Evolutionary conservation across 2,888 invertebrate species (phyloP).

Genomic region (Arrhopalites spinosus): DNA sequence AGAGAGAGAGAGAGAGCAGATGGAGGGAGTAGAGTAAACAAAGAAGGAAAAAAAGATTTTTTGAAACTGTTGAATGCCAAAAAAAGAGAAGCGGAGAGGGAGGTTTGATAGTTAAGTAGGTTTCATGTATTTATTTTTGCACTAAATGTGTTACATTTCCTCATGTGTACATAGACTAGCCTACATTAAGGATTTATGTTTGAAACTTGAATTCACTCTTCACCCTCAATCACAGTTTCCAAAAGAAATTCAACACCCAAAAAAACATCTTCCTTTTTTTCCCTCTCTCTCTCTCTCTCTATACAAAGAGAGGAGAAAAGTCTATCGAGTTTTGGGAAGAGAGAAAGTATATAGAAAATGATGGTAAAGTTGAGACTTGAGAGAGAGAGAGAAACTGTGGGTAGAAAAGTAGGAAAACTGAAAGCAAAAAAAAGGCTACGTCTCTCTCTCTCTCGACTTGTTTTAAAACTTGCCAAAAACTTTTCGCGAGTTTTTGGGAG

Average conservation of each 20-base stretch:
- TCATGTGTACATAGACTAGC: neutral
- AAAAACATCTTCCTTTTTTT: neutral
- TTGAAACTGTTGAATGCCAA: slow-evolving; percentile 15
- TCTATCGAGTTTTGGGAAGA: slow-evolving; percentile 7
- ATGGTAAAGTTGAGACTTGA: neutral
- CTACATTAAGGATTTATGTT: too few species aligned
- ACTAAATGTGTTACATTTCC: neutral
- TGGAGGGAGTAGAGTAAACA: neutral
- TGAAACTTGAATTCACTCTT: neutral
- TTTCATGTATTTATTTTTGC: slow-evolving; percentile 5
- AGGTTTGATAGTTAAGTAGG: neutral
- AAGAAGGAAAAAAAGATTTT: slow-evolving; percentile 3
- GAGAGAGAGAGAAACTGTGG: neutral
- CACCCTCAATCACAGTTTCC: neutral
- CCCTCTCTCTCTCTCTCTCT: neutral
- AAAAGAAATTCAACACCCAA: too few species aligned
- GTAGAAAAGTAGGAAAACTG: neutral
- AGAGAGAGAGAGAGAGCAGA: neutral
- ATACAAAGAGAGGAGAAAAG: neutral
- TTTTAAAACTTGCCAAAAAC: slow-evolving; percentile 22
- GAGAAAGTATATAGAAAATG: too few species aligned
- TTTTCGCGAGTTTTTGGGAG: neutral
- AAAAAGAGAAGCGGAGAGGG: neutral
- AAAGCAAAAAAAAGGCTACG: too few species aligned
- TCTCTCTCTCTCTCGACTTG: neutral